Conservation (phyloP, 2,888 invertebrate genomes). For the Mimas tiliae region DNA sequence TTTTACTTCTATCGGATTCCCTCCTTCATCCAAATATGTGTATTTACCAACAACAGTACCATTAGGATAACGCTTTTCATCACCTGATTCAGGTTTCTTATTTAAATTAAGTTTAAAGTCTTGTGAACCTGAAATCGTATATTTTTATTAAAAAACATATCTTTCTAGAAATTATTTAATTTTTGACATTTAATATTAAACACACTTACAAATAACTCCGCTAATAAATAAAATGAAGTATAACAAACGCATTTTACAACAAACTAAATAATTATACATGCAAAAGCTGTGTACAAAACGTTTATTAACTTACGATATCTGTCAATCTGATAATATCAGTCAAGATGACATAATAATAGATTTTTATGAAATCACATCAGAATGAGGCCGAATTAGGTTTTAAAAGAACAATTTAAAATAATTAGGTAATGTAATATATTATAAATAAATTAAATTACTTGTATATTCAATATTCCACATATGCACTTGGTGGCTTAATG, state of each 20-base stretch:
- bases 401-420: neutral
- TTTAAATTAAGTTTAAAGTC: conserved; percentile 27
- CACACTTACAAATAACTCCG: neutral
- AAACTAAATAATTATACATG: conserved; percentile 11
- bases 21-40: conserved; percentile 87
- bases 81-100: conserved; percentile 57
- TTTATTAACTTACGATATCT: neutral
- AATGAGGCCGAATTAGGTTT: neutral
- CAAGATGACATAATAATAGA: neutral
- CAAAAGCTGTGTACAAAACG: too few species aligned
- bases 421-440: too few species aligned
- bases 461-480: conserved; percentile 14
- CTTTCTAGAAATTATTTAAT: too few species aligned
- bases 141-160: neutral
- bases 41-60: conserved; percentile 90
- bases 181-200: neutral
- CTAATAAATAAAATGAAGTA: neutral
- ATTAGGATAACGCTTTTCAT: conserved; percentile 87
- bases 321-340: neutral
- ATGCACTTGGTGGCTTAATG: conserved; percentile 12
- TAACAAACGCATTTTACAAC: neutral
- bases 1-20: conserved; percentile 86
- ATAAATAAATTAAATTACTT: neutral
- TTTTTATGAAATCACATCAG: neutral
- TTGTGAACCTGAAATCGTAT: conserved; percentile 2